These are phyloP conservation scores for Resseliella maxima DNA, from an alignment of 2,888 invertebrate genomes.

Conservation along the genomic window DNA sequence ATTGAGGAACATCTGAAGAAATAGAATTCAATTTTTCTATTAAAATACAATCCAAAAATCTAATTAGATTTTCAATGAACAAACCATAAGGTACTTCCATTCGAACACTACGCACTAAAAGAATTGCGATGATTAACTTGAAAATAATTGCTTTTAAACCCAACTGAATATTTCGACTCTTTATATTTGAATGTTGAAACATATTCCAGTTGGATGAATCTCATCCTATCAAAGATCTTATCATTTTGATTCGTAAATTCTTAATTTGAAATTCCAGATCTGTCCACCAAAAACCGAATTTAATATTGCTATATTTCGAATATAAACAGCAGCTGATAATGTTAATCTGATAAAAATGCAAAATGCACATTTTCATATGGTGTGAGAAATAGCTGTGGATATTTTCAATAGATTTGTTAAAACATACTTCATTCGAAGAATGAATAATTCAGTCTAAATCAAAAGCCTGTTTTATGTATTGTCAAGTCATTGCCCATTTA, in stretches of 20 bases:
- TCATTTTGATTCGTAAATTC: not conserved
- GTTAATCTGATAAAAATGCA: not conserved
- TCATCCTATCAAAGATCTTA: not conserved
- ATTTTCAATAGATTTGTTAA: too few relatives aligned
- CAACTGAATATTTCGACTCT: not conserved
- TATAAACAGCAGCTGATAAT: not conserved
- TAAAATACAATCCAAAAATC: not conserved
- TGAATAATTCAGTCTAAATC: too few relatives aligned
- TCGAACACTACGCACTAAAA: not conserved
- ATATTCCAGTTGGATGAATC: not conserved
- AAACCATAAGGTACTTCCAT: not conserved
- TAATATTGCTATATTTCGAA: not conserved
- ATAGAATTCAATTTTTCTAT: not conserved
- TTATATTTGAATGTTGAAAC: not conserved
- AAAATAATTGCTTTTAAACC: not conserved
- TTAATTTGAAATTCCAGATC: not conserved
- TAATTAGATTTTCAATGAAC: not conserved
- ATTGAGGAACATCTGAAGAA: not conserved
- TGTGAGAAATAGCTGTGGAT: too few relatives aligned
- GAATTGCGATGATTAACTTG: not conserved
- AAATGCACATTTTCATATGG: too few relatives aligned
- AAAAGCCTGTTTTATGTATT: too few relatives aligned
- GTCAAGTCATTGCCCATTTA: too few relatives aligned
- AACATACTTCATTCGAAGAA: too few relatives aligned
- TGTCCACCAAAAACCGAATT: not conserved